A percentile compares a stretch with the other conserved stretches of the same genome.
Conservation (phyloP, 2,113 vertebrate genomes). For the Oncorhynchus kisutch region DNA sequence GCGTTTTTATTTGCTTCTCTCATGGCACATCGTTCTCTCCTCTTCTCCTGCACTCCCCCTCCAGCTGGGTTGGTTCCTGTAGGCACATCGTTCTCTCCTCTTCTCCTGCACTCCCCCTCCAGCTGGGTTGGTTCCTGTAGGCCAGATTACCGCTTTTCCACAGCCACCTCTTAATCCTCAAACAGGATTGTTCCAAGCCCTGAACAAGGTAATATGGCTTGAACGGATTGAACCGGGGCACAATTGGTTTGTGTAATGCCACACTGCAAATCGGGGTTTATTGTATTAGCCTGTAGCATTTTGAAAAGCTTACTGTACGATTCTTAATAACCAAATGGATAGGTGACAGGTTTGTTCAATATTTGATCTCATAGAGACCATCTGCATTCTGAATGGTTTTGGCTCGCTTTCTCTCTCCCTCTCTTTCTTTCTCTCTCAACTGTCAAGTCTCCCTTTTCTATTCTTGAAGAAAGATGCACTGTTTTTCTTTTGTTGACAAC, state of each 20-base stretch:
- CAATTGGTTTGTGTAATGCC: conserved; percentile 62
- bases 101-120: conserved; percentile 18
- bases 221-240: conserved; percentile 61
- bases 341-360: background rate
- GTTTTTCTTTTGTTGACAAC: background rate
- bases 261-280: conserved; percentile 62
- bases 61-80: conserved; percentile 27
- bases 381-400: background rate
- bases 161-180: conserved; percentile 63
- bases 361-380: background rate
- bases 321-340: background rate
- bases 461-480: background rate
- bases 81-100: conserved; percentile 10
- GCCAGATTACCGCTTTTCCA: conserved; percentile 64
- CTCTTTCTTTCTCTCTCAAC: background rate
- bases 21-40: conserved; percentile 27
- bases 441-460: conserved; percentile 8
- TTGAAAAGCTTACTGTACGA: conserved; percentile 12
- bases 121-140: conserved; percentile 34
- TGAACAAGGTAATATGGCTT: conserved; percentile 63
- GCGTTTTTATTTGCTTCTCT: background rate
- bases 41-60: conserved; percentile 22
- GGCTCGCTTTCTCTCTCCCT: background rate
- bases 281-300: conserved; percentile 54
- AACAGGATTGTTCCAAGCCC: conserved; percentile 70